These are phyloP conservation scores for Enhydra lutris DNA, from an alignment of 2,113 vertebrate species.

Conservation along the genomic window DNA sequence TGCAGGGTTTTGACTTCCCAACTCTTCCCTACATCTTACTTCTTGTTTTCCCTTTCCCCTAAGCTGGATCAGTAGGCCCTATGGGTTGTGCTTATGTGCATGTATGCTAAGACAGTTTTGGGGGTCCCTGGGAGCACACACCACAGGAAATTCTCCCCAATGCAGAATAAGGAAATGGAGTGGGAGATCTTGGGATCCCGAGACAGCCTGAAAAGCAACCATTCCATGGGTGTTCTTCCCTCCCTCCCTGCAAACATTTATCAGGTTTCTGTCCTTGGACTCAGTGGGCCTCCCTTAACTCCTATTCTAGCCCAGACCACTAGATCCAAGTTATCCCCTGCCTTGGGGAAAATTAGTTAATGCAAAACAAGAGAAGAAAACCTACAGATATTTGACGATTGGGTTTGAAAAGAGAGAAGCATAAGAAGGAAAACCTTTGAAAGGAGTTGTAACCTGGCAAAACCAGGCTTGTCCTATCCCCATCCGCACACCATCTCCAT, in stretches of 20 bases:
- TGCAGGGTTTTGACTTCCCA: neutral
- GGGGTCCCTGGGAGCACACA: neutral
- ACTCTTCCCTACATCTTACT: neutral
- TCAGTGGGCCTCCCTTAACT: neutral
- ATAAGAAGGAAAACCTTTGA: neutral
- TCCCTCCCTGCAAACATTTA: neutral
- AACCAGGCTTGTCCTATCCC: neutral
- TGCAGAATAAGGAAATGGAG: neutral
- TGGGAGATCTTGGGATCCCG: accelerated
- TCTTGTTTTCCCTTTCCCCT: slow-evolving; percentile 1
- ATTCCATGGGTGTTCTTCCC: neutral
- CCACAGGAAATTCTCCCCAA: neutral
- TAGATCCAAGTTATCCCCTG: neutral
- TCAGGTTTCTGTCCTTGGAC: neutral
- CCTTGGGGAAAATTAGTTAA: neutral
- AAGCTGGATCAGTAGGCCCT: neutral
- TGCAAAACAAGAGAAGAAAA: neutral
- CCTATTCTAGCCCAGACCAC: neutral
- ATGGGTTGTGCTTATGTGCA: accelerated
- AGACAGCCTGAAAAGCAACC: neutral
- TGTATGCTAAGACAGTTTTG: neutral
- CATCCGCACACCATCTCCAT: neutral
- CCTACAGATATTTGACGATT: neutral
- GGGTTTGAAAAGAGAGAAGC: neutral
- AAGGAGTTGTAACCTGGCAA: neutral